Percentiles rank a stretch among this genome's conserved stretches.
phyloP scores from a whole-genome alignment of 1,140 invertebrate genomes.

The Neoseiulus cucumeris region DNA sequence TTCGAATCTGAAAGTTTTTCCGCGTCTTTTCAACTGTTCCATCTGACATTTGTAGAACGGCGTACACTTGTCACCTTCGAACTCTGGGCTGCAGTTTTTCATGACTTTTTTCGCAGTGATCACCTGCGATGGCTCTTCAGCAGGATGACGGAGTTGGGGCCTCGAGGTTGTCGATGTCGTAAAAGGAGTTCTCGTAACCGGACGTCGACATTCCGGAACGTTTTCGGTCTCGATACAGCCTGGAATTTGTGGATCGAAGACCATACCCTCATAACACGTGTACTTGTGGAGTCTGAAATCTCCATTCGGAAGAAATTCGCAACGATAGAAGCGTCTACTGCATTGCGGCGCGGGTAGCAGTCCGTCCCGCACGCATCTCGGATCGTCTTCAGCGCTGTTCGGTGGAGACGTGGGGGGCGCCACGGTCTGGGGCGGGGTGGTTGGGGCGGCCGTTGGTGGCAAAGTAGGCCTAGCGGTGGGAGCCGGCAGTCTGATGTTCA shows the following conservation, averaged over 20 bases:
- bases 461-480: not conserved
- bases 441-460: not conserved
- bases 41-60: constrained; percentile 1
- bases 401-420: not conserved
- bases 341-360: not conserved
- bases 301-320: not conserved
- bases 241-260: not conserved
- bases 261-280: not conserved
- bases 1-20: not conserved
- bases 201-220: not conserved
- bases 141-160: not conserved
- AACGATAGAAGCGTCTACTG: constrained; percentile 1
- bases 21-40: not conserved
- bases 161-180: not conserved
- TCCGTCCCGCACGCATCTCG: not conserved
- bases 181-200: not conserved
- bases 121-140: not conserved
- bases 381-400: not conserved
- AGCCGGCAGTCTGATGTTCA: not conserved
- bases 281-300: not conserved
- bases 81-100: constrained; percentile 5
- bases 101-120: constrained; percentile 1
- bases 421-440: not conserved
- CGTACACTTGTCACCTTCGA: not conserved
- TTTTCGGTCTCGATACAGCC: not conserved